Evolutionary conservation across 2,113 vertebrate genomes (phyloP), one percentile per base, ranked within the genome.

Genomic region (Hymenochirus boettgeri): DNA sequence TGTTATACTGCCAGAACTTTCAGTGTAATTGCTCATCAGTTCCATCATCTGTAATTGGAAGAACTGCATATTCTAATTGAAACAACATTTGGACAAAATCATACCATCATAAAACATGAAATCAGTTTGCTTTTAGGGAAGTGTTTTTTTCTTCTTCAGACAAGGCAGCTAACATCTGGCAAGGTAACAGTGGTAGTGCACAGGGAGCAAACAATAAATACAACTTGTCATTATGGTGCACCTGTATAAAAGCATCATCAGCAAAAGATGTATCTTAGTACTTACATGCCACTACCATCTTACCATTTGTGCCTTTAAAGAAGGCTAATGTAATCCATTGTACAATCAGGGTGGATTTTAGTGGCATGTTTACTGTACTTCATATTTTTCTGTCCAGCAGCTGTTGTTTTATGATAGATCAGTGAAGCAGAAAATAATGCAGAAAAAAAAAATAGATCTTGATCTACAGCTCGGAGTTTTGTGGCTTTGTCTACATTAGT

Each of bases 391-490:
- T 79, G 76, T 82, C 80, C 77, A 82, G 86, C 88, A 91, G 85
- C 88, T 93, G 90, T 83, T 92, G 83, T 91, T 91, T 88, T 87
- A 87, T 87, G 89, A 90, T 88, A 92, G 85, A 91, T 91, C 89
- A 94, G 84, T 90, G 90, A 92, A 94, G 88, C 89, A 90, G 91
- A 89, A 91, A 93, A 93, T 90, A 89, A 91, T 85, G 83, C 86
- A 22, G 58, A 67, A 80, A 85, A 86, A 74, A 89, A 86, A 91
- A 89, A 90, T 81, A 85, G 85, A 90, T 89, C 84, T 85, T 80
- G 78, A 86, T 74, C 70, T 70, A 72, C 76, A 24, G 59, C 75
- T 82, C 76, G 69, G 78, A 51, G 82, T 84, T 83, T 79, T 79
- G 69, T 75, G 74, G 82, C 80, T 90, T 90, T 91, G 86, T 90